These are phyloP conservation scores for Lepilemur ruficaudatus DNA, from an alignment of 2,797 vertebrate genomes.

Conservation along the genomic window DNA sequence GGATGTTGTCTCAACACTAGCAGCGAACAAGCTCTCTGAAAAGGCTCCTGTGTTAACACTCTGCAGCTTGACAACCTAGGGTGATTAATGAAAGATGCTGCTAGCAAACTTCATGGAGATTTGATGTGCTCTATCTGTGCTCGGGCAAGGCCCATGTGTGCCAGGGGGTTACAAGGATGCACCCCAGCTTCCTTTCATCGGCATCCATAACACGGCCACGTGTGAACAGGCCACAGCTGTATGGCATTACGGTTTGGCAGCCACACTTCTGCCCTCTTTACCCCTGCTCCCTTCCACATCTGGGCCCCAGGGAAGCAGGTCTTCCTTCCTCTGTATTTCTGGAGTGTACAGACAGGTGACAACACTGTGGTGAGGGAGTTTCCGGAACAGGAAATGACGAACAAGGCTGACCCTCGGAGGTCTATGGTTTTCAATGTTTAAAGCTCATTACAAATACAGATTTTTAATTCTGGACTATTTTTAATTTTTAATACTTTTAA, in stretches of 20 bases:
- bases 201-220: neutral
- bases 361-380: fast-evolving
- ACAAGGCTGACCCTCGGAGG: neutral
- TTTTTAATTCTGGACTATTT: slow-evolving; percentile 27
- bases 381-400: fast-evolving
- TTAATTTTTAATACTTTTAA: slow-evolving; percentile 40
- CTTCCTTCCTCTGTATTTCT: neutral
- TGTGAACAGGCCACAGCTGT: neutral
- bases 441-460: neutral
- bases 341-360: neutral
- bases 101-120: neutral
- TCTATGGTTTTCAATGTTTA: neutral
- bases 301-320: neutral
- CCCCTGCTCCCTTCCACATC: neutral
- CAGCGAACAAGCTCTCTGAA: neutral
- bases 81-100: neutral
- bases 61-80: neutral
- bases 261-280: fast-evolving
- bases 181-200: neutral
- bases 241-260: neutral
- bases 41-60: neutral
- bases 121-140: neutral
- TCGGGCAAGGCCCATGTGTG: neutral
- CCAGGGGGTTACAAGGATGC: neutral
- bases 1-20: neutral